Evolutionary conservation across 2,888 invertebrate species (phyloP), one percentile per base, ranked within the genome.

Genomic region (Drosophila tripunctata): DNA sequence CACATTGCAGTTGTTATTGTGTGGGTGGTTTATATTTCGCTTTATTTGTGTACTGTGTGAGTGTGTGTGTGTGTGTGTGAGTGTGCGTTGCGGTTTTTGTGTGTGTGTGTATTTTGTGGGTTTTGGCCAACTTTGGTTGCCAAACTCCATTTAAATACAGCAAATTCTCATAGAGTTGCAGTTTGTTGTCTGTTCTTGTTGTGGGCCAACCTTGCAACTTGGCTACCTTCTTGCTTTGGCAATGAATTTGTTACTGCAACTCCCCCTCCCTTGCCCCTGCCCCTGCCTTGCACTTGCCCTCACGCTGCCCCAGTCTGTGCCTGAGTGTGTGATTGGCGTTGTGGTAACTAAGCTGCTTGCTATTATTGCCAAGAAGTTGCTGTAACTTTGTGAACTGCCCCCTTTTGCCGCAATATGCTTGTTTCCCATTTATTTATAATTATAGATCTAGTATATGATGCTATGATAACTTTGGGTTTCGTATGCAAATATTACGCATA

Each of bases 131-230:
- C 67, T 85, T 75, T 72, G 60, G 61, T 74, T 67, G 82, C 86
- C 85, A 81, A 85, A 85, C 69, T 77, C 79, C 77, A 82, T 85
- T 85, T 81, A 85, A 85, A 82, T 82, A 71, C 75, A 67, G 69
- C 62, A 65, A 67, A 66, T 70, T 71, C 71, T 60, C 75, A 72
- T 56, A 52, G 45, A 61, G 47, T 64, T 55, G 74, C 71, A 58
- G 27, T 58, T 57, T 58, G 60, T 47, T 48, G 57, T 40, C 40
- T 33, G 44, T 48, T 62, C 51, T 50, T 65, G 67, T 63, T 73
- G 69, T 51, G 81, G 74, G 69, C 69, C 78, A 83, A 71, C 79
- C 79, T 80, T 82, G 78, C 70, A 70, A 73, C 76, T 79, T 78
- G 82, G 69, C 73, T 75, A 52, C 31, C 35, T 36, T 48, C 50